Base-by-base conservation (phyloP, 2,797 vertebrate genomes). In the Echeneis naucrates region DNA sequence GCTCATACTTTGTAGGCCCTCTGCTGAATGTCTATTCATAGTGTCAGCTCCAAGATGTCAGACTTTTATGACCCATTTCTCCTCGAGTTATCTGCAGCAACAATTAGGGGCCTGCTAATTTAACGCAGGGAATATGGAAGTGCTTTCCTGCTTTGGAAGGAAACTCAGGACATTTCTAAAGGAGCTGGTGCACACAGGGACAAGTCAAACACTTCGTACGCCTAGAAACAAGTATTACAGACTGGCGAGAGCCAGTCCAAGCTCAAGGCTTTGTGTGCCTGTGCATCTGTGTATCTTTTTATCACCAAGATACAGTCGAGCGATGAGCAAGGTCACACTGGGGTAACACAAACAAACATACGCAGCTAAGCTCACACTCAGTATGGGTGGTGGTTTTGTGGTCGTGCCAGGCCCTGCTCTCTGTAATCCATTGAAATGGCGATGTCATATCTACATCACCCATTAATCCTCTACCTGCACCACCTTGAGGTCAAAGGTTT, bases 1-100 rank as follows among this genome's bases (percentile, higher is more conserved):
- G 84, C 87, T 94, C 89, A 92, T 85, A 64, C 67, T 86, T 86
- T 79, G 73, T 27, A 59, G 64, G 86, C 68, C 77, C 84, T 92
- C 87, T 84, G 88, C 78, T 85, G 82, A 90, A 85, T 68, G 79
- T 89, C 90, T 91, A 91, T 90, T 91, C 91, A 93, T 87, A 90
- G 90, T 58, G 55, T 75, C 88, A 88, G 78, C 86, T 91, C 83
- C 81, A 86, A 91, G 83, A 85, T 86, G 88, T 88, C 85, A 77
- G 80, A 66, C 72, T 80, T 90, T 89, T 87, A 89, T 78, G 80
- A 88, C 75, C 71, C 87, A 64, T 87, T 90, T 88, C 87, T 90
- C 73, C 77, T 86, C 82, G 87, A 40, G 80, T 92, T 92, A 90
- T 93, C 88, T 90, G 77, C 81, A 78, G 78, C 79, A 84, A 77